Conservation (phyloP, 2,888 invertebrate species). For the Lasioglossum calceatum region DNA sequence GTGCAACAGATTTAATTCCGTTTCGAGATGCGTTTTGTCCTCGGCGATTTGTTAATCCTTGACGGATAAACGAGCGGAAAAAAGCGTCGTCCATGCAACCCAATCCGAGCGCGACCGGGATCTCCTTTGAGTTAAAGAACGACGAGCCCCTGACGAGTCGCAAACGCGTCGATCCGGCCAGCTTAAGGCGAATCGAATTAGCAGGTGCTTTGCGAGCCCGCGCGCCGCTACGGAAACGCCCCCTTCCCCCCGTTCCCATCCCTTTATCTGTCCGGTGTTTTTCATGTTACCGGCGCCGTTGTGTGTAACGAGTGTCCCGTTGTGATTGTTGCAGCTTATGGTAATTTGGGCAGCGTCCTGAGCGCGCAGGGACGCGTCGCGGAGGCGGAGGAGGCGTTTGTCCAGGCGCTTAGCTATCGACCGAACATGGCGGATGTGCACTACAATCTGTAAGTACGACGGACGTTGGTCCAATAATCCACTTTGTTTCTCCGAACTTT, state of each 20-base stretch:
- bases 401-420: constrained; percentile 94
- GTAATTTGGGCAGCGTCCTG: constrained; percentile 98
- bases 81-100: background rate
- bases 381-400: constrained; percentile 97
- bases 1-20: background rate
- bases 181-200: constrained; percentile 14
- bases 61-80: constrained; percentile 3
- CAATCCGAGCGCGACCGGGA: constrained; percentile 1
- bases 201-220: background rate
- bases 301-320: constrained; percentile 40
- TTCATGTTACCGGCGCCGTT: background rate
- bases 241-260: background rate
- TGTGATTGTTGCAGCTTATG: constrained; percentile 91
- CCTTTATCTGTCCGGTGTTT: background rate
- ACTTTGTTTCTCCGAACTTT: constrained; percentile 34
- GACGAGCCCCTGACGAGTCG: background rate
- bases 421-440: constrained; percentile 99
- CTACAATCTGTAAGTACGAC: constrained; percentile 96
- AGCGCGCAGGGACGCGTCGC: constrained; percentile 93
- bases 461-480: constrained; percentile 59
- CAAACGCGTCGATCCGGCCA: constrained; percentile 1
- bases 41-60: background rate
- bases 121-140: constrained; percentile 20
- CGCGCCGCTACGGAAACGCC: background rate
- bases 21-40: background rate